Base-by-base conservation (phyloP, 2,113 vertebrate species). In the Sylvietta virens region DNA sequence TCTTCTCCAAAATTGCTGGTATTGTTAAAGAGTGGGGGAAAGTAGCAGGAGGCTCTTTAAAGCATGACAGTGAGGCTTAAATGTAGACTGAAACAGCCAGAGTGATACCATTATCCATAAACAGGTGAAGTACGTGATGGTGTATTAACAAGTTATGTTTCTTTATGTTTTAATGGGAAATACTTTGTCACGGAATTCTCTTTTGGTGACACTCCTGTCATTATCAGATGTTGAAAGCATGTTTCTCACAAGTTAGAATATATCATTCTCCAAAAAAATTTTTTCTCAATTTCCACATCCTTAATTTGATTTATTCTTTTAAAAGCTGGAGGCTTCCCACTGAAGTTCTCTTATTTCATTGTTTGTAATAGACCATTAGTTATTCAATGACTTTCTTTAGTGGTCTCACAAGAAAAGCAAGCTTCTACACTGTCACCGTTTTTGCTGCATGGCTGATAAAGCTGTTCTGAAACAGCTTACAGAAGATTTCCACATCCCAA, bases 291-390 rank as follows among this genome's bases (percentile, higher is more conserved):
- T 96, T 88, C 64, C 44, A 54, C 66, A 76, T 97, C 92, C 70
- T 96, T 94, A 88, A 54, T 88, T 93, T 74, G 85, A 72, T 94
- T 88, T 92, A 92, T 95, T 97, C 91, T 93, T 91, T 81, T 86
- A 79, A 96, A 98, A 95, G 48, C 73, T 83, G 83, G 84, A 88
- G 81, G 42, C 87, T 82, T 77, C 88, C 95, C 93, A 82, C 90
- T 64, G 90, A 92, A 96, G 37, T 71, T 71, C 51, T 92, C 91
- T 81, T 81, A 57, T 81, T 94, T 81, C 61, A 48, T 54, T 92
- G 78, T 83, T 86, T 62, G 86, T 95, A 94, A 92, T 90, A 94
- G 94, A 79, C 94, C 93, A 94, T 96, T 96, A 96, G 91, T 94
- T 97, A 96, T 82, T 97, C 85, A 94, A 93, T 31, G 27, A 71